phyloP scores from a whole-genome alignment of 2,113 vertebrate species.

The Lycaon pictus region DNA sequence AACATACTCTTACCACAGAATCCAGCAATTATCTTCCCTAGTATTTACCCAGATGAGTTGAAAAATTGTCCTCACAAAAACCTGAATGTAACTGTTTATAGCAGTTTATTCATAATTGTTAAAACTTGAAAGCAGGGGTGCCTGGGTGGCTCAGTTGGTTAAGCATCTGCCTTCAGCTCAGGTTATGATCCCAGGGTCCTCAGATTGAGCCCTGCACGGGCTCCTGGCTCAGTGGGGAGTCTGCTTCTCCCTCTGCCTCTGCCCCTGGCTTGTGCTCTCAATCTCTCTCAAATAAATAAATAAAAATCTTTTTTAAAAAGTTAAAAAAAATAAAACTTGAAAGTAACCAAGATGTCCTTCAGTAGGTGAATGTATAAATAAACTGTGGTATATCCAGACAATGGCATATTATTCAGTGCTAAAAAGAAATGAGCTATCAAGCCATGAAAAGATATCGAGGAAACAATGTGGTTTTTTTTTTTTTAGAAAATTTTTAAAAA shows the following conservation, averaged over 20 bases:
- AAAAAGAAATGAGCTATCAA: slow-evolving; percentile 1
- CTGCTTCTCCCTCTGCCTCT: too few relatives aligned
- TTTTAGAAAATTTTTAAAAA: too few relatives aligned
- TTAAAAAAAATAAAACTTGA: not conserved
- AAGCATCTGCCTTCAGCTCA: too few relatives aligned
- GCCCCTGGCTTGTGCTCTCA: too few relatives aligned
- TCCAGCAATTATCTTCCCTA: not conserved
- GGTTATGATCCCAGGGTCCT: too few relatives aligned
- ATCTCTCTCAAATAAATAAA: too few relatives aligned
- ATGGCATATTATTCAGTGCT: not conserved
- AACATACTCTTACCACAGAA: not conserved
- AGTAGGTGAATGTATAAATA: not conserved
- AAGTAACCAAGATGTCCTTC: not conserved
- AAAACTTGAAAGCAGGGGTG: not conserved
- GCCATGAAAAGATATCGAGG: not conserved
- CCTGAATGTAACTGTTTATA: not conserved
- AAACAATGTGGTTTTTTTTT: not conserved
- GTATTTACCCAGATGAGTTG: not conserved
- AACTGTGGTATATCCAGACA: not conserved
- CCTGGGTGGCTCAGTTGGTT: too few relatives aligned
- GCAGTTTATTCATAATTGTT: not conserved
- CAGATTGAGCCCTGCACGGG: too few relatives aligned
- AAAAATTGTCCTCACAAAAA: not conserved
- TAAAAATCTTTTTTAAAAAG: too few relatives aligned
- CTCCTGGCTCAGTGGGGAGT: too few relatives aligned